Percentiles rank a stretch among this genome's conserved stretches.
Conservation (phyloP, 1,140 invertebrate species). For the Hyphantria cunea region DNA sequence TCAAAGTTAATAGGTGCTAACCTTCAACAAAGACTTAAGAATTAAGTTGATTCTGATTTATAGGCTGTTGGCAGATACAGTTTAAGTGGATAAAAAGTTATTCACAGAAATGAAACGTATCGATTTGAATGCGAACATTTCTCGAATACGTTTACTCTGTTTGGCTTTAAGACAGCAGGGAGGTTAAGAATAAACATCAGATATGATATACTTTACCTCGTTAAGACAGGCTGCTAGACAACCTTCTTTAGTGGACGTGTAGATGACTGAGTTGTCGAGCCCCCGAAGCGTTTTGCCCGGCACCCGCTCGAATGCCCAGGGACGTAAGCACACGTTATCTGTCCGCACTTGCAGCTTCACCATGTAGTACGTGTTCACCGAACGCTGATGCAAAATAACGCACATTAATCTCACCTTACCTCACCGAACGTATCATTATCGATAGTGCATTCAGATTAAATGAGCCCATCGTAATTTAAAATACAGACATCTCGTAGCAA, state of each 20-base stretch:
- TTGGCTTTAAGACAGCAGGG: neutral
- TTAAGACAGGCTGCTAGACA: slow-evolving; percentile 95
- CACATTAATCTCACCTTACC: slow-evolving; percentile 15
- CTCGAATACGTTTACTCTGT: neutral
- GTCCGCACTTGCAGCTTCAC: slow-evolving; percentile 95
- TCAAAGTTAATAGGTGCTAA: too few species aligned
- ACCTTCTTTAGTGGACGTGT: slow-evolving; percentile 96
- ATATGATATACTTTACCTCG: slow-evolving; percentile 84
- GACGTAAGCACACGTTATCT: slow-evolving; percentile 94
- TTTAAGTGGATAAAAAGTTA: too few species aligned
- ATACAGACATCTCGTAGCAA: neutral
- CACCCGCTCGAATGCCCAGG: slow-evolving; percentile 96
- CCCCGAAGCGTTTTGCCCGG: slow-evolving; percentile 95
- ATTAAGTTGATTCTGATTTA: neutral
- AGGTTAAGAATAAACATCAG: neutral
- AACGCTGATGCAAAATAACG: slow-evolving; percentile 80
- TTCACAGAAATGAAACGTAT: too few species aligned
- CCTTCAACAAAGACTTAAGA: neutral
- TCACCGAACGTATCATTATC: slow-evolving; percentile 15
- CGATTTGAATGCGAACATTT: neutral
- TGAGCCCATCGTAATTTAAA: slow-evolving; percentile 9
- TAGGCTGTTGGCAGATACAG: too few species aligned
- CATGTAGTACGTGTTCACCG: slow-evolving; percentile 97
- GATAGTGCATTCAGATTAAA: slow-evolving; percentile 23
- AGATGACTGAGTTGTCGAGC: slow-evolving; percentile 94